Base-by-base conservation (phyloP, 2,888 invertebrate genomes). In the Acleris laterana region DNA sequence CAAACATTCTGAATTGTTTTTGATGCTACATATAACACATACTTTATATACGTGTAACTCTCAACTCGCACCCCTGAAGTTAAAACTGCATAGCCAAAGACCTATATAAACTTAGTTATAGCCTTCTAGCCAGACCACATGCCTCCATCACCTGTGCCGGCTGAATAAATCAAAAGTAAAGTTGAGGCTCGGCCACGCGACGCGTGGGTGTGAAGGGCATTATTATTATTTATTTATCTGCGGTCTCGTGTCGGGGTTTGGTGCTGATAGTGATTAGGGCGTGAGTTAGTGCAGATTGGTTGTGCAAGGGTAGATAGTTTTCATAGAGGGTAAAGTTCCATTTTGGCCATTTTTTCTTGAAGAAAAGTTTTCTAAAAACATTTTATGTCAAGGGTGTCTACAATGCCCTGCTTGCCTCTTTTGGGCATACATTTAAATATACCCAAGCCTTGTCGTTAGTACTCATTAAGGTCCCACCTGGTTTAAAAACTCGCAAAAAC, bases 401-500 rank as follows among this genome's bases (percentile, higher is more conserved):
- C 28, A 11, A 17, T 11, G 11, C 28, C 28, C n/a, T 28, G n/a
- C 19, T 52, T 25, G 5, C 9, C 7, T 4, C 16, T 42, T 42
- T 49, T 46, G 50, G 19, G 6, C 55, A 49, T 65, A 61, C 56
- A 61, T 65, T 65, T 50, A 56, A 65, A 65, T 65, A 38, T 65
- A 50, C 42, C 38, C 52, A 28, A 52, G 49, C 44, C 57, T 48
- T 50, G 65, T 61, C 60, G 61, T 65, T 61, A 65, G 65, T 66
- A 66, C 66, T 66, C 66, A 66, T 66, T 66, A 66, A 55, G 65
- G 55, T 52, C 60, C 50, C 61, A 61, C 61, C 55, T 61, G 65
- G 56, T 55, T 61, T 52, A 66, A 66, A 66, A 64, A 17, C 38
- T 44, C 55, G 49, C 32, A 61, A 61, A 59, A 58, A 17, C 25